Base-by-base conservation (phyloP, 1,140 invertebrate genomes). In the Caligus rogercresseyi region DNA sequence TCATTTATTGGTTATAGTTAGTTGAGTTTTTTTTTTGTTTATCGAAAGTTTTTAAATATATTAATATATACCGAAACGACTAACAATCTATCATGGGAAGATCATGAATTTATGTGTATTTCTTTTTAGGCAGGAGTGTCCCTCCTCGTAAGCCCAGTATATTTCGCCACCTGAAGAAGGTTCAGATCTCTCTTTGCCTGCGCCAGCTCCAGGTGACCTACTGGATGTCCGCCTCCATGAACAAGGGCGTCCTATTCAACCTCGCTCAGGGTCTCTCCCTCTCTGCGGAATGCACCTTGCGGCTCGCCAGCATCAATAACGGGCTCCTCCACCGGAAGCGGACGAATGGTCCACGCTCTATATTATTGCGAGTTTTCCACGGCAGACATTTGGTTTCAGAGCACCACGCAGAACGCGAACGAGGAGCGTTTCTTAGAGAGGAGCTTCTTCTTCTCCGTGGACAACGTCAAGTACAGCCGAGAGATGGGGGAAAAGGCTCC, bases 151-250 rank as follows among this genome's bases (percentile, higher is more conserved):
- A 94, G 72, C 83, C 84, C 63, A 89, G 93, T 66, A 78, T 99
- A 0, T 93, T 89, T 65, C 76, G 94, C 11, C 93, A 98, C 74
- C 97, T 95, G 69, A 83, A 85, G 61, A 87, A 85, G 67, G 79
- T 94, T 52, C 81, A 89, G 68, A 73, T 96, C 0, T 84, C 86
- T 0, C 77, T 96, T 25, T 85, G 83, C 0, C 77, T 95, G 43
- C 90, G 93, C 70, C 83, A 85, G 65, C 88, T 96, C 68, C 86
- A 91, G 73, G 86, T 97, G n/a, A 56, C 52, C 11, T 98, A 98
- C 75, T 98, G 93, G 93, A 93, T 95, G 82, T 98, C 93, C 0
- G 95, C 91, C 70, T 88, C 90, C 0, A 88, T 92, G 79, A 89
- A 95, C 69, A 81, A 89, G 66, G 95, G 95, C 0, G 86, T 93